Base-by-base conservation (phyloP, 2,113 vertebrate species). In the Rhinoderma darwinii region DNA sequence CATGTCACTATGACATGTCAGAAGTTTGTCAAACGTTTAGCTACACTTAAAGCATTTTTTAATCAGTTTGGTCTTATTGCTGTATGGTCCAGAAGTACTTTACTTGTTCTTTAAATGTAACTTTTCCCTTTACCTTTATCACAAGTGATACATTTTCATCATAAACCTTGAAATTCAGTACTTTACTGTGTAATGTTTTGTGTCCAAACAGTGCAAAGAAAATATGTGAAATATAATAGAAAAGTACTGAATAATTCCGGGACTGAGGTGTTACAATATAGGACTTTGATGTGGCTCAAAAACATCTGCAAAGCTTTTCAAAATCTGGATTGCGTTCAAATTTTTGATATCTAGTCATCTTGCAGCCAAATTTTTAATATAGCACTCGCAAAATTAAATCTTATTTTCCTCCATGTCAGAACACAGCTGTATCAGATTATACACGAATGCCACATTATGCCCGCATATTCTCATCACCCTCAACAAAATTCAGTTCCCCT, bases 311-410 rank as follows among this genome's bases (percentile, higher is more conserved):
- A 70, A 70, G 66, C 18, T 70, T 70, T 70, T 37, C 17, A 70
- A 70, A 70, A 8, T 37, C 32, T 37, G 66, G 66, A 70, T 20
- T 37, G 32, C 32, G 22, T 20, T 70, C 66, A 70, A 70, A 39
- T 37, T 22, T 70, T 70, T 70, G 35, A 37, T 37, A 37, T 70
- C 17, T 37, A 39, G 37, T 37, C 15, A 70, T 70, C 32, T 35
- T 22, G 18, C 15, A 70, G 66, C 66, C 66, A 70, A 70, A n/a
- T n/a, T 70, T 68, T 22, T 70, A 70, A 37, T 70, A 70, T 37
- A 70, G 32, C 32, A 70, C 32, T 37, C 22, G 17, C 66, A 70
- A 70, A 70, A 70, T 70, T 5, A 37, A 70, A 70, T 70, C 66
- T 70, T 70, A 70, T 70, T 70, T 70, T 70, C 66, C 18, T 20